phyloP scores from a whole-genome alignment of 2,888 invertebrate species.

The Drosophila flavopinicola region DNA sequence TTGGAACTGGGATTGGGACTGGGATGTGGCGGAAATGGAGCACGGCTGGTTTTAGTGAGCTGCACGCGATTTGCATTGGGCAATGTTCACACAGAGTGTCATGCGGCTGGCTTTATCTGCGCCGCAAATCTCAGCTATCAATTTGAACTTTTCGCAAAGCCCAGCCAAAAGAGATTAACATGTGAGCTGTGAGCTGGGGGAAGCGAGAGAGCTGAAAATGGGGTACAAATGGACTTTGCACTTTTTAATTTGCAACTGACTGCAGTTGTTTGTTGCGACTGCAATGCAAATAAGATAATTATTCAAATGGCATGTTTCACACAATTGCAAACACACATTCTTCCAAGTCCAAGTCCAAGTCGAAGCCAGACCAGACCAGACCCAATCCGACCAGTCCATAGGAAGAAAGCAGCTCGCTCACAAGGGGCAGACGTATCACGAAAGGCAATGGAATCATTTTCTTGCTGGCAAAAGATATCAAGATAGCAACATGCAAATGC shows the following conservation, averaged over 20 bases:
- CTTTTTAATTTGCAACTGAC: constrained; percentile 75
- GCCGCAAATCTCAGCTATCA: constrained; percentile 71
- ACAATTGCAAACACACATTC: constrained; percentile 81
- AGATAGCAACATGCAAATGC: constrained; percentile 78
- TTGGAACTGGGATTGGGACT: constrained; percentile 4
- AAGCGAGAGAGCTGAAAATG: not conserved
- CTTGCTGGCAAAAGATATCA: constrained; percentile 74
- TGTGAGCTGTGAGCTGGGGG: constrained; percentile 24
- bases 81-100: constrained; percentile 71
- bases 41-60: constrained; percentile 13
- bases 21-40: constrained; percentile 41
- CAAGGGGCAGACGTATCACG: constrained; percentile 60
- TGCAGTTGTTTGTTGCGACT: constrained; percentile 64
- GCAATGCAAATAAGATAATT: constrained; percentile 83
- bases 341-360: constrained; percentile 55
- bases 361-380: constrained; percentile 38
- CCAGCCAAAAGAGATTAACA: constrained; percentile 61
- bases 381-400: constrained; percentile 8
- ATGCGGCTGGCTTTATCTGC: constrained; percentile 59
- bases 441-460: constrained; percentile 79
- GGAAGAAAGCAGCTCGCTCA: constrained; percentile 49
- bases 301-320: constrained; percentile 84
- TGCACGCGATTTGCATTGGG: constrained; percentile 77
- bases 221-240: constrained; percentile 67
- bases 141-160: constrained; percentile 72